These are phyloP conservation scores for Triplophysa tibetana DNA, from an alignment of 2,113 vertebrate species.

Conservation along the genomic window DNA sequence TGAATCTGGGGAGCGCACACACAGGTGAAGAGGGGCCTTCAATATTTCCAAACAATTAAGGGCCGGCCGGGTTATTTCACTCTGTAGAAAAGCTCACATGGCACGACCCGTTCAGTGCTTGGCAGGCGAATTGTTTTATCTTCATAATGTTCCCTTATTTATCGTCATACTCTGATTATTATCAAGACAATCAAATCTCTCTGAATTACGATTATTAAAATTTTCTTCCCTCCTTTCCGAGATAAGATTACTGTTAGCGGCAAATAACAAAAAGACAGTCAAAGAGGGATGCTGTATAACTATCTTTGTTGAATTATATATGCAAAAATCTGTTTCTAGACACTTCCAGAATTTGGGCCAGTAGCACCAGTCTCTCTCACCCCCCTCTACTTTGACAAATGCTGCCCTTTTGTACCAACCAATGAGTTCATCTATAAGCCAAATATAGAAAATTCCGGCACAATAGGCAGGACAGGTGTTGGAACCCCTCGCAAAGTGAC, in stretches of 20 bases:
- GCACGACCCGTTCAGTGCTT: constrained; percentile 70
- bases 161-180: constrained; percentile 75
- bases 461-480: constrained; percentile 79
- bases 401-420: constrained; percentile 62
- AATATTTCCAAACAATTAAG: constrained; percentile 82
- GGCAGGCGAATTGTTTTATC: constrained; percentile 71
- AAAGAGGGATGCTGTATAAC: constrained; percentile 60
- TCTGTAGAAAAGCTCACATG: constrained; percentile 76
- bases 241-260: constrained; percentile 59
- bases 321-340: neutral
- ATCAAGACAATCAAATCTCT: constrained; percentile 77
- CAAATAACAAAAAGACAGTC: constrained; percentile 57
- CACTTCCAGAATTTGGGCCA: neutral
- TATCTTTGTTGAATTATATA: constrained; percentile 43
- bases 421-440: constrained; percentile 69
- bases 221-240: constrained; percentile 60
- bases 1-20: constrained; percentile 75
- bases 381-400: constrained; percentile 56
- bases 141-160: constrained; percentile 70
- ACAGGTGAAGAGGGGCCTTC: constrained; percentile 60
- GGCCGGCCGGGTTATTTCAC: constrained; percentile 77
- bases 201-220: constrained; percentile 72
- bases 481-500: constrained; percentile 69
- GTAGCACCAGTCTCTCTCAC: constrained; percentile 24
- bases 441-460: constrained; percentile 81